Evolutionary conservation across 1,140 invertebrate species (phyloP).

Genomic region (Temnothorax nylanderi): DNA sequence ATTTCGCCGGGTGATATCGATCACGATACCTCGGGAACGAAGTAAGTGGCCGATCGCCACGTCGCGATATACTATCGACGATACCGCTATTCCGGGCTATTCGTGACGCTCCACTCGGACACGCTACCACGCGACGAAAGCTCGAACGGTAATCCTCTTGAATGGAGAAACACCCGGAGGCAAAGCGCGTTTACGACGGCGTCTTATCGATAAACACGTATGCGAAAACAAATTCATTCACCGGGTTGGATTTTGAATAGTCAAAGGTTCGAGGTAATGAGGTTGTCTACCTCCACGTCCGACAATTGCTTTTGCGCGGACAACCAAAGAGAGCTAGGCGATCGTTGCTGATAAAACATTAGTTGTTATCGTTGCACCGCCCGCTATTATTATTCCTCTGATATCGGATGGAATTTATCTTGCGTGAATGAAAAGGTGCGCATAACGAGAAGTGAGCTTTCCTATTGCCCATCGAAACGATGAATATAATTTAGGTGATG

Average conservation of each 20-base stretch:
- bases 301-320: background rate
- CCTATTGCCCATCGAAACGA: background rate
- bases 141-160: background rate
- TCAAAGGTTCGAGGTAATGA: background rate
- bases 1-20: constrained; percentile 69
- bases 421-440: background rate
- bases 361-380: constrained; percentile 29
- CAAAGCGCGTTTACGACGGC: constrained; percentile 3
- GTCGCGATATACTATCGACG: constrained; percentile 32
- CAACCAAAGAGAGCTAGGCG: background rate
- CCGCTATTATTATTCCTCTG: constrained; percentile 30
- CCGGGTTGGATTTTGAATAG: background rate
- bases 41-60: constrained; percentile 39
- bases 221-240: constrained; percentile 47
- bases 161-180: background rate
- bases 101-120: background rate
- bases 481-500: background rate
- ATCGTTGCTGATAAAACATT: constrained; percentile 39
- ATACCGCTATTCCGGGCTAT: constrained; percentile 8
- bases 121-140: background rate
- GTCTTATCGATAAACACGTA: constrained; percentile 10
- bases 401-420: background rate
- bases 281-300: background rate
- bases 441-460: background rate
- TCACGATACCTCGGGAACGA: constrained; percentile 55